These are phyloP conservation scores for Torymus texanus DNA, from an alignment of 2,888 invertebrate genomes.

Conservation along the genomic window DNA sequence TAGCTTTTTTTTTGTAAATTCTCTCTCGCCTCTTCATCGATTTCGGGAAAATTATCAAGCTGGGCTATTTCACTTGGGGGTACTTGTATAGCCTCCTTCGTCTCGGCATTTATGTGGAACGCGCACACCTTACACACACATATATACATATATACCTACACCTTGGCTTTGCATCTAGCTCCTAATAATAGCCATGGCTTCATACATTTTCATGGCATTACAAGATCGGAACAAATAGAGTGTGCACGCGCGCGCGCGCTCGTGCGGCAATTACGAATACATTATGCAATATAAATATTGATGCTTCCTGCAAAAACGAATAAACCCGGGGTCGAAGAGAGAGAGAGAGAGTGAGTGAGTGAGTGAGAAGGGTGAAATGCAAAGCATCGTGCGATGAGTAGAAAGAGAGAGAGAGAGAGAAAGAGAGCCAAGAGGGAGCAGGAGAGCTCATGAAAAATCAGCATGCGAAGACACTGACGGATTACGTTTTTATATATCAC, in stretches of 20 bases:
- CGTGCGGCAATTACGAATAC: conserved; percentile 73
- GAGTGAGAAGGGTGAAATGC: conserved; percentile 67
- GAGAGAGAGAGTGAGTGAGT: conserved; percentile 1
- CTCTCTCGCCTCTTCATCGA: conserved; percentile 24
- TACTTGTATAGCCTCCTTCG: neutral
- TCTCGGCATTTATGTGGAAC: conserved; percentile 11
- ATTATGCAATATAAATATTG: conserved; percentile 76
- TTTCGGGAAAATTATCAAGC: conserved; percentile 50
- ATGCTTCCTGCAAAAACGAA: conserved; percentile 74
- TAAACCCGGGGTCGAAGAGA: conserved; percentile 62
- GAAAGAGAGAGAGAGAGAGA: conserved; percentile 24
- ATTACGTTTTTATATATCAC: conserved; percentile 43
- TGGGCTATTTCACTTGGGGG: conserved; percentile 11
- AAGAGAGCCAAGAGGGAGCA: neutral
- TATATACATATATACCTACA: too few species aligned
- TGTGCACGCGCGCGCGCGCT: conserved; percentile 64
- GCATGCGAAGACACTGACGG: conserved; percentile 48
- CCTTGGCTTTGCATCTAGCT: conserved; percentile 69
- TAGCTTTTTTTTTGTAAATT: conserved; percentile 28
- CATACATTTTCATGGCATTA: conserved; percentile 75
- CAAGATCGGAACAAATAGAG: conserved; percentile 75
- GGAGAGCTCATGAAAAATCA: conserved; percentile 43
- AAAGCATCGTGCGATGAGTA: conserved; percentile 62
- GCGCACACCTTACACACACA: neutral
- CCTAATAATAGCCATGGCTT: conserved; percentile 73